Evolutionary conservation across 2,113 vertebrate species (phyloP).

Genomic region (Cephalopterus ornatus): DNA sequence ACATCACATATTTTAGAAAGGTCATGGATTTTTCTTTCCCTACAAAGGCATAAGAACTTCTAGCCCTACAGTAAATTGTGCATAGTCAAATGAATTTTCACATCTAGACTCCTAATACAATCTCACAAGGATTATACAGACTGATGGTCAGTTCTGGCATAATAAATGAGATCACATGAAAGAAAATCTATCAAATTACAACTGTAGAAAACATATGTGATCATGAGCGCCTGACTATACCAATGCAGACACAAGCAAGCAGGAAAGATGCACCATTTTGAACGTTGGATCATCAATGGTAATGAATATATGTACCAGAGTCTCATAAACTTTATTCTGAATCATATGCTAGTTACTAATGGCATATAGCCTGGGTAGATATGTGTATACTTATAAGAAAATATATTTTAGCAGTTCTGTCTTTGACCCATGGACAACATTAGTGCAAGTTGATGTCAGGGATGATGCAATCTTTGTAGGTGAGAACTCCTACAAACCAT

Average conservation of each 20-base stretch:
- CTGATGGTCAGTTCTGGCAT: neutral
- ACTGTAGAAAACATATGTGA: neutral
- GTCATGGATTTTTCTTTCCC: constrained; percentile 26
- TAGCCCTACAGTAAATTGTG: neutral
- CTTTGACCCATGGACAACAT: neutral
- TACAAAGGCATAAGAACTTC: neutral
- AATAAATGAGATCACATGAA: rapidly evolving
- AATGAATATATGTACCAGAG: neutral
- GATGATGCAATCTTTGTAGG: neutral
- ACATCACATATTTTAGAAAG: constrained; percentile 18
- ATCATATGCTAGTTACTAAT: neutral
- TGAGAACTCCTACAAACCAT: neutral
- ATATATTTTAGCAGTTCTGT: neutral
- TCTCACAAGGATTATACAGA: neutral
- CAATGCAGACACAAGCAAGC: neutral
- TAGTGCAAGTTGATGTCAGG: neutral
- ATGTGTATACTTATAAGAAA: neutral
- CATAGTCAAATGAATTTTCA: neutral
- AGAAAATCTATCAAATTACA: neutral
- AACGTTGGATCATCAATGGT: neutral
- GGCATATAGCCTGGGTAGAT: neutral
- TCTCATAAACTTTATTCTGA: neutral
- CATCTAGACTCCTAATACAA: neutral
- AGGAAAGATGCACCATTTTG: neutral
- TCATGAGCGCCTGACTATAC: neutral